Evolutionary conservation across 37 sponge, comb jelly and placozoan genomes (phyloP), one percentile per base, ranked within the genome.

Genomic region (Petrosia ficiformis): DNA sequence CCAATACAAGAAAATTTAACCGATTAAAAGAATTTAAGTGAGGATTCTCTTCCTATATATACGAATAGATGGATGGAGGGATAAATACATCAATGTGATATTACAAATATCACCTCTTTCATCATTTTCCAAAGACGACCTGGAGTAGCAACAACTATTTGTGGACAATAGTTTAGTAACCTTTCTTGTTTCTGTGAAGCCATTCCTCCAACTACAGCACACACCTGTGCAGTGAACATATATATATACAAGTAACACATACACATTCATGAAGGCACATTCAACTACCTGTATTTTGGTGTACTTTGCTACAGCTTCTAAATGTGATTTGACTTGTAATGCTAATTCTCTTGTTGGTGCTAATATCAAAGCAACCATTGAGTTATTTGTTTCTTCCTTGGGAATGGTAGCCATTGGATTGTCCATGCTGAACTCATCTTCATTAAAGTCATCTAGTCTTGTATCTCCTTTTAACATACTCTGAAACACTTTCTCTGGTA

Each of bases 131-230:
- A 89, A 35, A 89, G 73, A n/a, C 99, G 68, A 1, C 99, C 99
- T 11, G 94, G 94, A 52, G 99, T 99, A 31, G 90, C 97, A 39
- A 95, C 90, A 58, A 97, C 89, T 37, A 97, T 90, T 56, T 90
- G 70, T 14, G 99, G 99, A 24, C 60, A 70, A 57, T 80, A 80
- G 6, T 58, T 58, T 31, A 99, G 76, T 64, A 93, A 77, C 10
- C 99, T 81, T 44, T 93, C 90, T 70, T 99, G 99, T 75, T 96
- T 99, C 70, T 70, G 81, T 25, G 56, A 32, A 0, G 99, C 78
- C 87, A 99, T 93, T 0, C 99, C 99, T 28, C 99, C 99, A 25
- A 99, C 92, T 54, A 99, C 69, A 8, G 88, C 87, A 71, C 89
- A 92, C 59, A 91, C 88, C 81, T 88, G 70, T 2, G 71, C 39